A percentile compares a stretch with the other conserved stretches of the same genome.
Conservation (phyloP, 1,140 invertebrate genomes). For the Ostrea edulis region DNA sequence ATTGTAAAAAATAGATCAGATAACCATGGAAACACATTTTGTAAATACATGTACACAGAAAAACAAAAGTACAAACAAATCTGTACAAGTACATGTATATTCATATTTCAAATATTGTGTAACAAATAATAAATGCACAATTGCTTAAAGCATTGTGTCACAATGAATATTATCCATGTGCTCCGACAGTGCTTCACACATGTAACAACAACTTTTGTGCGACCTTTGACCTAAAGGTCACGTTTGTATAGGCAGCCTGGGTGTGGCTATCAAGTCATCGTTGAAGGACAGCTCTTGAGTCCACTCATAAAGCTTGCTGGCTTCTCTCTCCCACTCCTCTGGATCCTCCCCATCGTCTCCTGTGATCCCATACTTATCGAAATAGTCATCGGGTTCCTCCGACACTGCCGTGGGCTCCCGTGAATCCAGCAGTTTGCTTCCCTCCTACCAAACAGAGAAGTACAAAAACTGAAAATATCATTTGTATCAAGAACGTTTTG, state of each 20-base stretch:
- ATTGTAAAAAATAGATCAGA: not conserved
- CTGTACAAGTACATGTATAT: not conserved
- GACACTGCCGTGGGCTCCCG: slow-evolving; percentile 57
- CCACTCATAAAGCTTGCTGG: slow-evolving; percentile 77
- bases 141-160: slow-evolving; percentile 1
- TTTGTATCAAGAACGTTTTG: too few relatives aligned
- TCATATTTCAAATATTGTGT: too few relatives aligned
- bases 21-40: not conserved
- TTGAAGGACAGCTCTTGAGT: slow-evolving; percentile 75
- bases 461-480: too few relatives aligned
- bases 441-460: not conserved
- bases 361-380: slow-evolving; percentile 52
- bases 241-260: slow-evolving; percentile 52
- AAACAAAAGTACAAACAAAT: not conserved
- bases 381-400: slow-evolving; percentile 58
- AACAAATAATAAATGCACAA: slow-evolving; percentile 27
- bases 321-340: slow-evolving; percentile 75
- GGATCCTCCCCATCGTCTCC: slow-evolving; percentile 61
- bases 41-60: not conserved
- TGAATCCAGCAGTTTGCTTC: slow-evolving; percentile 53
- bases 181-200: not conserved
- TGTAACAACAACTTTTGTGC: not conserved
- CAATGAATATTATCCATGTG: not conserved
- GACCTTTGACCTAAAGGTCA: not conserved
- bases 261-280: slow-evolving; percentile 73